Evolutionary conservation across 2,888 invertebrate genomes (phyloP), one percentile per base, ranked within the genome.

Genomic region (Himalopsyche anomala): DNA sequence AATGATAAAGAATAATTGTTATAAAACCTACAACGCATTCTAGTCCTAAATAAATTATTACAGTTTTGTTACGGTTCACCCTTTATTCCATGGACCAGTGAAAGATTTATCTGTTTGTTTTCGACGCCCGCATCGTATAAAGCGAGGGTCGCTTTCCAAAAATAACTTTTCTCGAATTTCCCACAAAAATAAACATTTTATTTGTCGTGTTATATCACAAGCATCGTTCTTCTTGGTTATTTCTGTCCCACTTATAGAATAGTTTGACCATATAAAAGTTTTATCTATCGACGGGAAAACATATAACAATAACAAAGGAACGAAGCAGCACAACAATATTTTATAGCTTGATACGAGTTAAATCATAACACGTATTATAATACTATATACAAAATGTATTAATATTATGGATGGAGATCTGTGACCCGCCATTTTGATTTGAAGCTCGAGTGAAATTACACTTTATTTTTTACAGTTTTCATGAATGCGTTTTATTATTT

Each of bases 201-300:
- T 80, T n/a, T 80, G 80, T 45, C 40, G n/a, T 38, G n/a, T 8
- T 19, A 51, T 28, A 45, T 82, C 28, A 45, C n/a, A 28, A 45
- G 38, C 42, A 45, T 81, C 80, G 17, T 85, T 83, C 51, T 85
- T 69, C 84, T 62, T 82, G 45, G 38, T 15, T 28, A 28, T 19
- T 62, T 38, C 54, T 69, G 55, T 81, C 51, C 55, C 40, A 45
- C 55, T 85, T 56, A 62, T 15, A 56, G 12, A 83, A 45, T 42
- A 74, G 55, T 45, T 36, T 74, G 19, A 15, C 69, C 55, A 51
- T 51, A 15, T 12, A 51, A 51, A 51, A 51, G 51, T 51, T 51
- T 51, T 51, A 12, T 51, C 15, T 51, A 51, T 51, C 51, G 51
- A 51, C 15, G 12, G 51, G 51, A 51, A 51, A 51, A 51, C 15